These are phyloP conservation scores for Luperina testacea DNA, from an alignment of 2,888 invertebrate species.

Conservation along the genomic window DNA sequence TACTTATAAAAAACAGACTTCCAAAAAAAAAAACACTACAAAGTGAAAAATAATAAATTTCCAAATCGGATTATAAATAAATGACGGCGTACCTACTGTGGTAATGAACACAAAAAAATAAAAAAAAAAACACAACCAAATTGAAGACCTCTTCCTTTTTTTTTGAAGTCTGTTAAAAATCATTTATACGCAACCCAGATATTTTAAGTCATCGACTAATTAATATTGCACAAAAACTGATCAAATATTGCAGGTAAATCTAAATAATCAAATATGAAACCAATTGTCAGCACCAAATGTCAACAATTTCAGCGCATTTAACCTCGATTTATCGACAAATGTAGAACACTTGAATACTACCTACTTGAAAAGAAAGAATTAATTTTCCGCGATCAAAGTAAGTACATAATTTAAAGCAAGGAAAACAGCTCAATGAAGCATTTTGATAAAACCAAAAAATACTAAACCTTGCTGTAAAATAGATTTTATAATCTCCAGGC, in stretches of 20 bases:
- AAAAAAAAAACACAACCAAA: no score
- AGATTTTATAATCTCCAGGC: neutral
- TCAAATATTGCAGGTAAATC: constrained; percentile 8
- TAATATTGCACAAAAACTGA: constrained; percentile 15
- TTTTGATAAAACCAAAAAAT: constrained; percentile 1
- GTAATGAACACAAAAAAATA: no score
- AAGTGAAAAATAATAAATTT: no score
- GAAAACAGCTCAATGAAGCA: constrained; percentile 1
- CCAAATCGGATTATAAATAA: no score
- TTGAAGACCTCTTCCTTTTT: no score
- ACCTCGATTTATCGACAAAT: constrained; percentile 15
- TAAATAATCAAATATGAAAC: neutral
- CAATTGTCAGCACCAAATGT: neutral
- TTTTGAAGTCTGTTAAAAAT: neutral
- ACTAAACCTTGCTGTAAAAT: neutral
- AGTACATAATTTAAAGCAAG: constrained; percentile 1
- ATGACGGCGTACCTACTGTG: no score
- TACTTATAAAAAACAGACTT: neutral
- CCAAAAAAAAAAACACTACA: no score
- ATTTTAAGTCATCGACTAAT: neutral
- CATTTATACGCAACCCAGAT: constrained; percentile 2
- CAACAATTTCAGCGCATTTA: constrained; percentile 8
- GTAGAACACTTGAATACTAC: constrained; percentile 2
- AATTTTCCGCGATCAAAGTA: neutral
- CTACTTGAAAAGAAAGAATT: neutral